Base-by-base conservation (phyloP, 2,113 vertebrate genomes). In the Haemorhous mexicanus region DNA sequence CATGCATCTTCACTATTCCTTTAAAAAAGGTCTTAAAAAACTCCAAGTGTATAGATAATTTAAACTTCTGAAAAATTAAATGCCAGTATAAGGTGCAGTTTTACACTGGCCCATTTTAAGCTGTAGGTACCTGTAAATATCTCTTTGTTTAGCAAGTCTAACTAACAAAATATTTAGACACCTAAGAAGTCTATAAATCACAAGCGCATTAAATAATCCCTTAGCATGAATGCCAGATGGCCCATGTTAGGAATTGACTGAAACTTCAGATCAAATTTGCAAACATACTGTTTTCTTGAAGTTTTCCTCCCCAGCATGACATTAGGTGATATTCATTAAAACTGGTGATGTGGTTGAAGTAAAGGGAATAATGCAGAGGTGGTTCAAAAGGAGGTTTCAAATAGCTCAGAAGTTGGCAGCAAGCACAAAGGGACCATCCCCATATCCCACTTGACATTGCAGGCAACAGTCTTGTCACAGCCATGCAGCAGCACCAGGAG, bases 191-290 rank as follows among this genome's bases (percentile, higher is more conserved):
- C 66, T 67, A 39, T 63, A 82, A 84, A 92, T 67, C 30, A 68
- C 41, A 79, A 79, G 28, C 23, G 72, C 23, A 17, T 43, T 39
- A 69, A 47, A 43, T 56, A 66, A 77, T 43, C n/a, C 39, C 30
- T 11, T 18, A 39, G 14, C 37, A 50, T 13, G 43, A 28, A 32
- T 76, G 27, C 39, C 58, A 92, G 62, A 28, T 39, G 28, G n/a
- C 79, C 67, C n/a, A 11, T 58, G 43, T 49, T 78, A 62, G 8
- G 61, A 86, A 69, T 49, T 58, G 37, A 75, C 39, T 58, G 81
- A 85, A 76, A 64, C 20, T 79, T 81, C 23, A 80, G 53, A 73
- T 75, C 32, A 81, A 32, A 86, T 94, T 81, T 90, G 61, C 43
- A 86, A 86, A 86, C 24, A 47, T 13, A 58, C 30, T 52, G 6